These are phyloP conservation scores for Aplysina aerophoba DNA, from an alignment of 37 sponge, comb jelly and placozoan genomes.

Conservation along the genomic window DNA sequence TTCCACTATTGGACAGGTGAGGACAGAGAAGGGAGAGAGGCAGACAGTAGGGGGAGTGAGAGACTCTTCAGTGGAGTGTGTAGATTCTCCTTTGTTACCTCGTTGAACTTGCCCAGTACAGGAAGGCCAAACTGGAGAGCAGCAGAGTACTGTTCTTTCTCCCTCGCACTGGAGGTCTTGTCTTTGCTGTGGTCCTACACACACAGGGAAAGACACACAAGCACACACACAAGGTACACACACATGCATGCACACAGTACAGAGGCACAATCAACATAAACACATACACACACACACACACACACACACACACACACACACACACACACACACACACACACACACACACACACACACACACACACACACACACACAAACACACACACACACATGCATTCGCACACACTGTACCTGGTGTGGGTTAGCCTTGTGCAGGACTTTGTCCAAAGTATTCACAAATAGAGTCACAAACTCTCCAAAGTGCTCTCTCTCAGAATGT, in stretches of 20 bases:
- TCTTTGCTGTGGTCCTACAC: not conserved
- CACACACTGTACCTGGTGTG: slow-evolving; percentile 30
- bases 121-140: slow-evolving; percentile 15
- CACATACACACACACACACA: not conserved
- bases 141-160: not conserved
- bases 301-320: not conserved
- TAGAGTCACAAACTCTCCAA: too few species aligned
- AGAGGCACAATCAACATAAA: too few species aligned
- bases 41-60: not conserved
- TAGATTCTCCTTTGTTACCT: not conserved
- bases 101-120: not conserved
- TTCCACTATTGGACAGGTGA: slow-evolving; percentile 41
- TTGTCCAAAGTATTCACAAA: not conserved
- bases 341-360: slow-evolving; percentile 6
- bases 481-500: too few species aligned
- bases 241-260: not conserved
- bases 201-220: not conserved
- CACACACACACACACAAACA: not conserved
- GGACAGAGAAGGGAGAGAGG: too few species aligned
- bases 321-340: not conserved
- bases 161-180: not conserved
- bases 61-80: not conserved
- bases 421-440: not conserved
- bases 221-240: not conserved
- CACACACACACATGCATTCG: not conserved